phyloP scores from a whole-genome alignment of 1,140 invertebrate species.

The Drosophila grimshawi region DNA sequence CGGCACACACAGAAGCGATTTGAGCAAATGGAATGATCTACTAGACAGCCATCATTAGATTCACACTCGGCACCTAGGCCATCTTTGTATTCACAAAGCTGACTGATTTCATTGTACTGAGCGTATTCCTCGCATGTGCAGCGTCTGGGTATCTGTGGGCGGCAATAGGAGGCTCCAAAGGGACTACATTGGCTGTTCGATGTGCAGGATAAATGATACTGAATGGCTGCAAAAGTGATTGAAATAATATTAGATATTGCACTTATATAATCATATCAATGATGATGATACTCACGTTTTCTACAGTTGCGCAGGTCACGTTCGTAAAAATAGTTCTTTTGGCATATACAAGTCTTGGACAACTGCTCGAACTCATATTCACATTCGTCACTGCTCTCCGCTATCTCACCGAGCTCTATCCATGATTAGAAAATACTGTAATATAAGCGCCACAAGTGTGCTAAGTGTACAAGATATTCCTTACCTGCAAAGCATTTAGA shows the following conservation, averaged over 20 bases:
- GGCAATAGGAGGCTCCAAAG: conserved; percentile 77
- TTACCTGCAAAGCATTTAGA: conserved; percentile 81
- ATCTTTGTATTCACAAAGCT: conserved; percentile 74
- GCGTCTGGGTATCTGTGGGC: conserved; percentile 66
- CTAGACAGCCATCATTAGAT: conserved; percentile 69
- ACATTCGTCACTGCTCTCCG: conserved; percentile 80
- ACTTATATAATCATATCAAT: neutral
- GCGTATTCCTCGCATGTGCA: conserved; percentile 82
- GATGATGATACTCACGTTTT: conserved; percentile 66
- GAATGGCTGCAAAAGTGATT: conserved; percentile 61
- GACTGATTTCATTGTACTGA: conserved; percentile 73
- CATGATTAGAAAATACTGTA: neutral
- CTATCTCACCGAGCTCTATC: conserved; percentile 82
- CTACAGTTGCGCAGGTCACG: conserved; percentile 72
- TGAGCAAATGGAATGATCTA: conserved; percentile 84
- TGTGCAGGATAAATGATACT: conserved; percentile 80
- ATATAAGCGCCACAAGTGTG: neutral
- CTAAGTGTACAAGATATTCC: neutral
- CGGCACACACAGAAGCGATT: conserved; percentile 83
- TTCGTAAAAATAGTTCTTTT: conserved; percentile 83
- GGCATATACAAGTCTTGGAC: conserved; percentile 81
- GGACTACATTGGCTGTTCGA: conserved; percentile 83
- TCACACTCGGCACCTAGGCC: conserved; percentile 78
- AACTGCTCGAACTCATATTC: conserved; percentile 73
- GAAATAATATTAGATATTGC: neutral